Evolutionary conservation across 64 coral and sea anemone species (phyloP).

Genomic region (Hydrozoanthus tunicans): DNA sequence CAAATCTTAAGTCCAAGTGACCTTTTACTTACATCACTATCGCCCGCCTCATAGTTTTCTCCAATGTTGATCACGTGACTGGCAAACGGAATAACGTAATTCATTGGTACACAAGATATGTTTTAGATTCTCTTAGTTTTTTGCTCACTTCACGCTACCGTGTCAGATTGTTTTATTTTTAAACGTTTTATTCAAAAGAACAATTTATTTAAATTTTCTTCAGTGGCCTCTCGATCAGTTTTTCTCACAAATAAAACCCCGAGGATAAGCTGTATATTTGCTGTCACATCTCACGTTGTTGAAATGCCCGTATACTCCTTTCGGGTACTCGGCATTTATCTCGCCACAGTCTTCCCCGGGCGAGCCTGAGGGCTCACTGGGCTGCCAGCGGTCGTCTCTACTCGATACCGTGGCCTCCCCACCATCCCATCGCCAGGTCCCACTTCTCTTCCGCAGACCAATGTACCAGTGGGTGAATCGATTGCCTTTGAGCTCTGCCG

Average conservation of each 20-base stretch:
- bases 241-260: slow-evolving; percentile 30
- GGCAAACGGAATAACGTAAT: no score
- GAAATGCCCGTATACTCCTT: slow-evolving; percentile 34
- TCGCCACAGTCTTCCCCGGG: slow-evolving; percentile 15
- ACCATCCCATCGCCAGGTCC: slow-evolving; percentile 1
- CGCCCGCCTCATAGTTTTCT: no score
- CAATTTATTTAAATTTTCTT: neutral
- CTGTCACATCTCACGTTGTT: slow-evolving; percentile 7
- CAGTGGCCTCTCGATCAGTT: neutral
- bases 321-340: slow-evolving; percentile 21
- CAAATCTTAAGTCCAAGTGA: no score
- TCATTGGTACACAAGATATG: no score
- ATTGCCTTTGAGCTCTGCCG: neutral
- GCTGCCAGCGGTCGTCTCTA: slow-evolving; percentile 9
- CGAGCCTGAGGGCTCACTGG: slow-evolving; percentile 17
- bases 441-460: neutral
- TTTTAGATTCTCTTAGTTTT: no score
- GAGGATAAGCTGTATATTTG: neutral
- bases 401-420: neutral
- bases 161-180: neutral
- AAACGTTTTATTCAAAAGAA: neutral
- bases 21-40: no score
- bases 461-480: slow-evolving; percentile 33
- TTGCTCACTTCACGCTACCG: no score
- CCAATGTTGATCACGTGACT: no score